A percentile compares a stretch with the other conserved stretches of the same genome.
phyloP scores from a whole-genome alignment of 1,140 invertebrate species.

The Ephestia elutella region DNA sequence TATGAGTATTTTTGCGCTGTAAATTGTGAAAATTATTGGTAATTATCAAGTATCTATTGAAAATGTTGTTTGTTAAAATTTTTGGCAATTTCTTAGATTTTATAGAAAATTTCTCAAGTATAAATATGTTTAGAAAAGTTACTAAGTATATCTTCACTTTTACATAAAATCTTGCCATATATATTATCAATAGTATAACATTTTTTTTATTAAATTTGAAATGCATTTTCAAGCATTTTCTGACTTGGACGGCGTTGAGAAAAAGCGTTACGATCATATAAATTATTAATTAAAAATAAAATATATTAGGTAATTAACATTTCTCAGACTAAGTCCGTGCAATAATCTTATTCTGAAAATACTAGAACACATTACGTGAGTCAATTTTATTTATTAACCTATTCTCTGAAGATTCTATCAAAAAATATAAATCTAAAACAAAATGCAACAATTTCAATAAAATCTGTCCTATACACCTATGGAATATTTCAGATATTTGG shows the following conservation, averaged over 20 bases:
- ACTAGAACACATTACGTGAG: conserved; percentile 11
- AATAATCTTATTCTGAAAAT: background rate
- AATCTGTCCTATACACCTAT: conserved; percentile 42
- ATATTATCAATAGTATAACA: background rate
- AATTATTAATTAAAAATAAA: conserved; percentile 2
- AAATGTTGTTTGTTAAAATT: too few relatives aligned
- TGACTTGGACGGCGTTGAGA: conserved; percentile 36
- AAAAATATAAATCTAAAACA: conserved; percentile 28
- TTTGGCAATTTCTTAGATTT: too few relatives aligned
- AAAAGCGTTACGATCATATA: conserved; percentile 32
- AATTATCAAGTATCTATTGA: too few relatives aligned
- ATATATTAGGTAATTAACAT: too few relatives aligned
- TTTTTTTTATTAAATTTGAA: background rate
- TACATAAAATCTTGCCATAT: too few relatives aligned
- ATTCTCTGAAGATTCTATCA: conserved; percentile 8
- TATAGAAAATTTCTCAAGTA: too few relatives aligned
- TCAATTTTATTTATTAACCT: background rate
- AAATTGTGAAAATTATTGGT: too few relatives aligned
- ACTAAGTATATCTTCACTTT: too few relatives aligned
- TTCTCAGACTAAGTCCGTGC: conserved; percentile 19
- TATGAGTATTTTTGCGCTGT: too few relatives aligned
- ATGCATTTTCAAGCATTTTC: conserved; percentile 17
- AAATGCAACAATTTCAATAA: conserved; percentile 37
- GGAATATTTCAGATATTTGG: conserved; percentile 52
- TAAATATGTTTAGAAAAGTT: too few relatives aligned